These are phyloP conservation scores for Leptopterna dolabrata DNA, from an alignment of 2,888 invertebrate genomes.

Conservation along the genomic window DNA sequence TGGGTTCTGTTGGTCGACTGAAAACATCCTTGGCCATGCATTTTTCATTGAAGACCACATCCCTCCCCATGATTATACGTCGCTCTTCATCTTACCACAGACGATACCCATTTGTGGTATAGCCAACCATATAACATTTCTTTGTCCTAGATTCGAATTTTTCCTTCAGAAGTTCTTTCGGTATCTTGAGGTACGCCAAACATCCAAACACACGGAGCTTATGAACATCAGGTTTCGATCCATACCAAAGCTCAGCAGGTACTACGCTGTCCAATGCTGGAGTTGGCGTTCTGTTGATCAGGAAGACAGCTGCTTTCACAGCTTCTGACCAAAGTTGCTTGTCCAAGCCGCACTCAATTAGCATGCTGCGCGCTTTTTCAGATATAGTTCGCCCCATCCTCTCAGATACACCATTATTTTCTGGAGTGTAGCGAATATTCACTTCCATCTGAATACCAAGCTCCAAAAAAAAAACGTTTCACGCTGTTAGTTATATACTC, in stretches of 20 bases:
- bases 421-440: too few species aligned
- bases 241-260: conserved; percentile 8
- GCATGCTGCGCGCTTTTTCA: too few species aligned
- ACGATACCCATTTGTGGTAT: too few species aligned
- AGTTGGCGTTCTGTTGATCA: too few species aligned
- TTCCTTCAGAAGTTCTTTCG: too few species aligned
- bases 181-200: not conserved
- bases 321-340: too few species aligned
- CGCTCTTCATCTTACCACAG: not conserved
- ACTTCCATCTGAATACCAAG: conserved; percentile 60
- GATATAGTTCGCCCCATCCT: too few species aligned
- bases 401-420: too few species aligned
- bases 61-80: not conserved
- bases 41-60: conserved; percentile 15
- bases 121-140: too few species aligned
- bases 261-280: conserved; percentile 73
- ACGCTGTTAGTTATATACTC: conserved; percentile 62
- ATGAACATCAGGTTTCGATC: not conserved
- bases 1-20: not conserved
- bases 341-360: conserved; percentile 61
- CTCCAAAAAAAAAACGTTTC: conserved; percentile 60
- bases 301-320: too few species aligned
- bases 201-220: conserved; percentile 21
- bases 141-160: too few species aligned
- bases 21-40: not conserved